These are phyloP conservation scores for Myripristis murdjan DNA, from an alignment of 2,797 vertebrate genomes.

Conservation along the genomic window DNA sequence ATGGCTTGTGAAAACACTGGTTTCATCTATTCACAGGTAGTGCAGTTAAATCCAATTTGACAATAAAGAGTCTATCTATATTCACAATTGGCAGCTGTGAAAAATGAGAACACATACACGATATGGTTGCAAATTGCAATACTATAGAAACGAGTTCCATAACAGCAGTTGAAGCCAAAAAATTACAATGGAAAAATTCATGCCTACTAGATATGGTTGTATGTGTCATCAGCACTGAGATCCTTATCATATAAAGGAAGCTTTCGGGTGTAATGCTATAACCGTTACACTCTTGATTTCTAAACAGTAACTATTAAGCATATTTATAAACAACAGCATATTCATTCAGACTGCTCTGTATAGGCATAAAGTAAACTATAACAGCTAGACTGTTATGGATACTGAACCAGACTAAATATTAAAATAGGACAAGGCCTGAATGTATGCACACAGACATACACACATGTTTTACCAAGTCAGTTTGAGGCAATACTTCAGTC, in stretches of 20 bases:
- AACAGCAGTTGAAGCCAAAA: constrained; percentile 8
- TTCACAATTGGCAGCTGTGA: constrained; percentile 24
- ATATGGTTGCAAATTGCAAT: not conserved
- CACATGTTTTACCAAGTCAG: constrained; percentile 5
- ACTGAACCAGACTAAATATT: constrained; percentile 23
- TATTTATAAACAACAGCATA: not conserved
- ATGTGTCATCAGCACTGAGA: constrained; percentile 12
- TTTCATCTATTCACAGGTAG: constrained; percentile 13
- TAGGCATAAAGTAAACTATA: constrained; percentile 12
- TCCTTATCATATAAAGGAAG: not conserved
- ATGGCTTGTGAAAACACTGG: constrained; percentile 13
- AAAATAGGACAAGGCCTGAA: not conserved
- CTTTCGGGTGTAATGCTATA: not conserved
- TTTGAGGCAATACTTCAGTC: constrained; percentile 10
- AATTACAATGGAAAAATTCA: not conserved
- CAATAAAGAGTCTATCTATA: constrained; percentile 27
- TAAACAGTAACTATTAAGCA: not conserved
- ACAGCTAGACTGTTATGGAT: constrained; percentile 3
- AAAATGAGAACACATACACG: constrained; percentile 15
- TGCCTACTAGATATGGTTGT: constrained; percentile 16
- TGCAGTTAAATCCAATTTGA: constrained; percentile 31
- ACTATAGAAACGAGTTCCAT: constrained; percentile 12
- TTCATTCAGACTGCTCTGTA: constrained; percentile 11
- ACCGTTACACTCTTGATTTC: not conserved
- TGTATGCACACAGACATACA: not conserved